Conservation (phyloP, 2,888 invertebrate species). For the Eulithis prunata region DNA sequence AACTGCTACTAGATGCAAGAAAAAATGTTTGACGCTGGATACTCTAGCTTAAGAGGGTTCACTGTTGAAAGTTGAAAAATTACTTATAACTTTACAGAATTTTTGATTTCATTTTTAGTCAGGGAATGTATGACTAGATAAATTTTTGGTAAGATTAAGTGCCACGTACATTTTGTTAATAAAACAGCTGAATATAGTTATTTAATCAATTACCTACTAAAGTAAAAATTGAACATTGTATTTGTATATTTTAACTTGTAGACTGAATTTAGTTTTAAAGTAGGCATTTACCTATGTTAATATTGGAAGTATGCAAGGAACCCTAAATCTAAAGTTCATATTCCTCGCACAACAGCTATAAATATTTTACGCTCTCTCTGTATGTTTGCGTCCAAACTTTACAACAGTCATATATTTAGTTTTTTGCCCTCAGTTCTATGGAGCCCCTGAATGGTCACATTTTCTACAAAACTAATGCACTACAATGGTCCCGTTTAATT, state of each 20-base stretch:
- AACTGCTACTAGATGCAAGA: conserved; percentile 51
- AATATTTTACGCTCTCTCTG: conserved; percentile 39
- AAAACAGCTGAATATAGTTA: too few relatives aligned
- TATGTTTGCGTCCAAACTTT: conserved; percentile 61
- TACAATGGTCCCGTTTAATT: conserved; percentile 66
- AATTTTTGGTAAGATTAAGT: too few relatives aligned
- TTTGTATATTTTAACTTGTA: too few relatives aligned
- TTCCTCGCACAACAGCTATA: conserved; percentile 39
- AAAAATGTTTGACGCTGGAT: background rate
- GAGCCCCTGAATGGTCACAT: conserved; percentile 73
- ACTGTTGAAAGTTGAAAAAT: background rate
- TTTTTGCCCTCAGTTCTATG: conserved; percentile 56
- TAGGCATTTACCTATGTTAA: background rate
- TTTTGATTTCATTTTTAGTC: too few relatives aligned
- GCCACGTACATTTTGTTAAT: too few relatives aligned
- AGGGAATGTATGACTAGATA: too few relatives aligned
- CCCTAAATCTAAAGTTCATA: conserved; percentile 32
- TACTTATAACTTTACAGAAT: too few relatives aligned
- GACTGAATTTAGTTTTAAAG: too few relatives aligned
- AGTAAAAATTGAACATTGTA: too few relatives aligned
- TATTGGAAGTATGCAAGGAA: conserved; percentile 18
- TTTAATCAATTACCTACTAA: too few relatives aligned
- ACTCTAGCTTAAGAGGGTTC: conserved; percentile 12
- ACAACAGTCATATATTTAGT: conserved; percentile 67
- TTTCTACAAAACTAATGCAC: conserved; percentile 51